phyloP scores from a whole-genome alignment of 2,888 invertebrate species.

The Platycnemis pennipes region DNA sequence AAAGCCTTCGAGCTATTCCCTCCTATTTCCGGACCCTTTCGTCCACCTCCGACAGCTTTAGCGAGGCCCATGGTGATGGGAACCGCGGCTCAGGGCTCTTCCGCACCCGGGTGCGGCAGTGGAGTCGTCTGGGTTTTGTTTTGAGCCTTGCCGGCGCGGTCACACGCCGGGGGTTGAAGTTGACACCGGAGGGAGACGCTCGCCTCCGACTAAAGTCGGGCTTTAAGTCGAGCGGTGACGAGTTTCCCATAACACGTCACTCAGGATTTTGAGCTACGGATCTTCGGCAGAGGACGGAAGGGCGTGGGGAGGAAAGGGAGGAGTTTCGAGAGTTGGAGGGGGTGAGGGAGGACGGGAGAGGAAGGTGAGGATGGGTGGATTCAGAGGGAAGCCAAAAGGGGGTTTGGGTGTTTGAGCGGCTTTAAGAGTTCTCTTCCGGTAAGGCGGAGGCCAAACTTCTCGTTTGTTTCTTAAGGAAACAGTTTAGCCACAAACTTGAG shows the following conservation, averaged over 20 bases:
- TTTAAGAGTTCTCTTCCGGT: constrained; percentile 58
- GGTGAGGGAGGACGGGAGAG: background rate
- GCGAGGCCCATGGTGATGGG: background rate
- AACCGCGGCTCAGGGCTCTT: background rate
- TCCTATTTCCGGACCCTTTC: background rate
- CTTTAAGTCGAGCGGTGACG: background rate
- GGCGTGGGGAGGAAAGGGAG: background rate
- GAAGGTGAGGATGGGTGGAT: background rate
- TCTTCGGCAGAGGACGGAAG: background rate
- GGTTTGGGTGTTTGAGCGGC: background rate
- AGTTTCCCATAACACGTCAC: constrained; percentile 56
- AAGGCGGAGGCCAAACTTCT: constrained; percentile 5
- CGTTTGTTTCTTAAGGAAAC: constrained; percentile 60
- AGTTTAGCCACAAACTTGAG: constrained; percentile 50
- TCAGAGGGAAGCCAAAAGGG: background rate
- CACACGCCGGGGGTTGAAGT: background rate
- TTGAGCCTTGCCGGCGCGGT: background rate
- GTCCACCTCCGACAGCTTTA: background rate
- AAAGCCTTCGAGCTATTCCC: background rate
- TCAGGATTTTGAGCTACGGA: constrained; percentile 41
- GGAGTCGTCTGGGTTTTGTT: too few species aligned
- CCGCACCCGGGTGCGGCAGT: too few species aligned
- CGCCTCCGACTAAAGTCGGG: background rate
- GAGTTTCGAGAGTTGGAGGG: background rate
- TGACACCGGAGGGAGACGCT: too few species aligned